Conservation (phyloP, 2,888 invertebrate genomes). For the Acrobasis repandana region DNA sequence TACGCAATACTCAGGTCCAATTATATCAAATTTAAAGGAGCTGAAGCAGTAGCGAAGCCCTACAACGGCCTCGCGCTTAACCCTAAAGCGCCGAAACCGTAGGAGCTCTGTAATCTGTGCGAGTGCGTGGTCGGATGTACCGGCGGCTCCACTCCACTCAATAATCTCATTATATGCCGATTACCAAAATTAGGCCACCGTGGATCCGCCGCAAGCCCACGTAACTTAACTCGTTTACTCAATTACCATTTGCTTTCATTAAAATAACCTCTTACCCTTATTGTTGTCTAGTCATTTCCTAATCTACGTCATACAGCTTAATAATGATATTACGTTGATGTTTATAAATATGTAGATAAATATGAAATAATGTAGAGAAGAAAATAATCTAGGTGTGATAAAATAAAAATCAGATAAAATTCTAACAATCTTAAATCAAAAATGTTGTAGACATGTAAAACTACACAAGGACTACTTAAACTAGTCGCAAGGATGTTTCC, state of each 20-base stretch:
- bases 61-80: conserved; percentile 55
- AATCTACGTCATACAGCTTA: neutral
- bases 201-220: conserved; percentile 25
- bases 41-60: conserved; percentile 49
- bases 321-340: conserved; percentile 8
- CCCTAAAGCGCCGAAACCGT: conserved; percentile 78
- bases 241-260: conserved; percentile 20
- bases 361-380: too few species aligned
- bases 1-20: neutral
- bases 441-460: too few species aligned
- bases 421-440: too few species aligned
- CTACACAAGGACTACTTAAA: too few species aligned
- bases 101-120: conserved; percentile 70
- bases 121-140: conserved; percentile 44
- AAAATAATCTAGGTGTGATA: too few species aligned
- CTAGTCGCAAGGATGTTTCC: neutral
- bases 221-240: conserved; percentile 32
- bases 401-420: too few species aligned
- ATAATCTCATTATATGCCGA: conserved; percentile 69
- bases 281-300: neutral
- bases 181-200: conserved; percentile 57
- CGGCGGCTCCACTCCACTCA: conserved; percentile 32
- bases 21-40: conserved; percentile 18
- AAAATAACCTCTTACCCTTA: conserved; percentile 17
- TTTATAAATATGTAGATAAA: neutral